A percentile compares a stretch with the other conserved stretches of the same genome.
phyloP scores from a whole-genome alignment of 2,888 invertebrate genomes.

The Phalangium opilio region DNA sequence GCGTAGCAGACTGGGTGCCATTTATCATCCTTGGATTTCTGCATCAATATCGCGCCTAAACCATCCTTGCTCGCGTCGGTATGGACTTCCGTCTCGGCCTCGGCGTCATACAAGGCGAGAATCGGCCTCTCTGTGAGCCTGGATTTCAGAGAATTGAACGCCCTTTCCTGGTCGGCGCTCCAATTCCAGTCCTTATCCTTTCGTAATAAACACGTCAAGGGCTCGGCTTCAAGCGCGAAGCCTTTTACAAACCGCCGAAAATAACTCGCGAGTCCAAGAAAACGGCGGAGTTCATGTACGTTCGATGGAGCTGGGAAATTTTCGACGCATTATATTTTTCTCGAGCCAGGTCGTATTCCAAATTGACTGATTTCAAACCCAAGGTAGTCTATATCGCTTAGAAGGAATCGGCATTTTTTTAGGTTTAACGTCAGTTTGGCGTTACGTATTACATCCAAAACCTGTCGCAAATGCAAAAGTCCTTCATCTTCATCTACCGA shows the following conservation, averaged over 20 bases:
- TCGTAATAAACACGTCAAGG: too few species aligned
- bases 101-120: too few species aligned
- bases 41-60: conserved; percentile 4
- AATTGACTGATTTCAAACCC: background rate
- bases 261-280: conserved; percentile 1
- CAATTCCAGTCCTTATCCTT: too few species aligned
- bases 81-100: conserved; percentile 1
- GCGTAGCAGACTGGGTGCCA: conserved; percentile 1
- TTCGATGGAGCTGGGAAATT: background rate
- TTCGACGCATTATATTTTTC: background rate
- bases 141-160: too few species aligned
- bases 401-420: conserved; percentile 1
- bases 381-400: background rate
- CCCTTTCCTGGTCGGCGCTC: too few species aligned
- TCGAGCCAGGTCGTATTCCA: background rate
- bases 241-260: conserved; percentile 1
- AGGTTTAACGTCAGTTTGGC: conserved; percentile 1
- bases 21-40: background rate
- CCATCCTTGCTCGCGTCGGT: conserved; percentile 6
- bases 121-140: too few species aligned
- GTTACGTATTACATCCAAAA: background rate
- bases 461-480: background rate
- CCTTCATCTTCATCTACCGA: background rate
- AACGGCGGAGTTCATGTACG: background rate
- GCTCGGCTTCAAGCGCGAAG: background rate